Percentiles rank a stretch among this genome's conserved stretches.
Conservation (phyloP, 2,113 vertebrate species). For the Melanostigma gelatinosum region DNA sequence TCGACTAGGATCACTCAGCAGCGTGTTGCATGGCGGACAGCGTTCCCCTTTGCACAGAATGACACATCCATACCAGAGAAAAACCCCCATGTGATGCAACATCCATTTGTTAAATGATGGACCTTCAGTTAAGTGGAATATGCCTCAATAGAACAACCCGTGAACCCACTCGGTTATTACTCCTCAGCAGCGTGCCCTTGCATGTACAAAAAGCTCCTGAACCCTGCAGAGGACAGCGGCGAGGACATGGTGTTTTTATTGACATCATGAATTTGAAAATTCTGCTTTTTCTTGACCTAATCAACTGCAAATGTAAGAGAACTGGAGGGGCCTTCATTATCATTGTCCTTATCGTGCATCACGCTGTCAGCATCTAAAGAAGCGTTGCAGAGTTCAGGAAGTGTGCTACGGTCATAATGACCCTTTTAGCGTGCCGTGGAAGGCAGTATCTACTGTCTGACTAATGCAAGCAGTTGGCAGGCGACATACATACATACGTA, state of each 20-base stretch:
- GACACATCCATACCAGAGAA: not conserved
- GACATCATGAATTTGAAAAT: slow-evolving; percentile 10
- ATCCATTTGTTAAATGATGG: not conserved
- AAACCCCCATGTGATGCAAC: not conserved
- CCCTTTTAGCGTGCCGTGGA: slow-evolving; percentile 19
- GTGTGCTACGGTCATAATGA: slow-evolving; percentile 31
- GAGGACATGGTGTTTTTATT: slow-evolving; percentile 25
- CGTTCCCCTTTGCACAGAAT: not conserved
- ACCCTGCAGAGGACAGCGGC: not conserved
- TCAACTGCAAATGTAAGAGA: not conserved
- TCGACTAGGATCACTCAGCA: slow-evolving; percentile 13
- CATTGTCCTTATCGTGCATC: not conserved
- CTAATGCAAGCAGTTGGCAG: slow-evolving; percentile 17
- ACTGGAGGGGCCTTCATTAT: not conserved
- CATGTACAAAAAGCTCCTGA: slow-evolving; percentile 7
- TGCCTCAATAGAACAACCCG: slow-evolving; percentile 1
- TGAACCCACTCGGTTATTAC: slow-evolving; percentile 10
- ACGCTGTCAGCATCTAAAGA: slow-evolving; percentile 25
- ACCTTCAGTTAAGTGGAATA: not conserved
- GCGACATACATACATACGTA: not conserved
- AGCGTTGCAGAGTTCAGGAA: slow-evolving; percentile 31
- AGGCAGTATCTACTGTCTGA: slow-evolving; percentile 20
- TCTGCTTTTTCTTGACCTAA: not conserved
- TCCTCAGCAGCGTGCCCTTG: not conserved
- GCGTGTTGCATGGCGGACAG: not conserved